These are phyloP conservation scores for Borostomias antarcticus DNA, from an alignment of 2,797 vertebrate species.

Conservation along the genomic window DNA sequence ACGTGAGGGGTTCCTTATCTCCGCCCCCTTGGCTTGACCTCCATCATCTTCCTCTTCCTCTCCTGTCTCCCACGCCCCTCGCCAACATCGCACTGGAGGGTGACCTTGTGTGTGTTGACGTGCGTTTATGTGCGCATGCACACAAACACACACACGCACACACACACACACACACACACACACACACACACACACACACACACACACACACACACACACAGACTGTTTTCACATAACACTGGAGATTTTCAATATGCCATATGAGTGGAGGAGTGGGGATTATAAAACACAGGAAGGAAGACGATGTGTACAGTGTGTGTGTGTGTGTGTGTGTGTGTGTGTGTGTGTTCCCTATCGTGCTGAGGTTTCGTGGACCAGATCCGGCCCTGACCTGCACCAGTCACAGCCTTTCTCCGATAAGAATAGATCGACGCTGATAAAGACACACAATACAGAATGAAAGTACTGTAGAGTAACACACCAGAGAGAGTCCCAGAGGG, in stretches of 20 bases:
- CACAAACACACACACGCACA: neutral
- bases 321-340: constrained; percentile 11
- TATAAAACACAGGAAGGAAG: constrained; percentile 32
- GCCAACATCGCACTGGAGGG: constrained; percentile 16
- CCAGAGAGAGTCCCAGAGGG: too few species aligned
- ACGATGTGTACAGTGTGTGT: constrained; percentile 18
- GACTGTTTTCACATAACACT: constrained; percentile 34
- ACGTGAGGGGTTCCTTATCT: constrained; percentile 49
- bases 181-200: constrained; percentile 25
- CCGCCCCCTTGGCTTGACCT: neutral
- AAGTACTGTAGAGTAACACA: neutral
- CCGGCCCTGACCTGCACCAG: neutral
- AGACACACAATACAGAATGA: constrained; percentile 8
- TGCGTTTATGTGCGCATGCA: neutral
- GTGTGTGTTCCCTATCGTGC: neutral
- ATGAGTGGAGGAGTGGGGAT: constrained; percentile 2
- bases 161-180: neutral
- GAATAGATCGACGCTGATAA: constrained; percentile 2
- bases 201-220: constrained; percentile 31
- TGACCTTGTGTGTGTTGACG: neutral
- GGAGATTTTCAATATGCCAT: constrained; percentile 20
- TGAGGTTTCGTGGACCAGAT: constrained; percentile 16
- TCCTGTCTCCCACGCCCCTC: constrained; percentile 34
- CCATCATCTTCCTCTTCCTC: constrained; percentile 63
- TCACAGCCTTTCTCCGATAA: constrained; percentile 1